Percentiles rank a stretch among this genome's conserved stretches.
These are phyloP conservation scores for Accipiter virgatus DNA, from an alignment of 2,113 vertebrate genomes.

Conservation along the genomic window DNA sequence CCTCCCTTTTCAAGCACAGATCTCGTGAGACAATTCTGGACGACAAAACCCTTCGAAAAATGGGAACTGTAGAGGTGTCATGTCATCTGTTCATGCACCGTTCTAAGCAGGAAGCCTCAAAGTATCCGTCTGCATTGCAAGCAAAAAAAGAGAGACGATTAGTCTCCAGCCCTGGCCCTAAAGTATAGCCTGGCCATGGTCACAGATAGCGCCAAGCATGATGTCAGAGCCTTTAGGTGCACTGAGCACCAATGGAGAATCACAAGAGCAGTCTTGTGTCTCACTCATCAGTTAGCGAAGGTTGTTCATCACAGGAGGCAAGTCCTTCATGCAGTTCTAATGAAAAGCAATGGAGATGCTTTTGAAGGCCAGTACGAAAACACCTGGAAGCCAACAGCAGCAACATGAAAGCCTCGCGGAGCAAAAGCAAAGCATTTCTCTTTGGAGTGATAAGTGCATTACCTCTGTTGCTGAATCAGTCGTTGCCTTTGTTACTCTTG, in stretches of 20 bases:
- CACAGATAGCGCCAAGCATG: rapidly evolving
- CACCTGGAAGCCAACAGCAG: background rate
- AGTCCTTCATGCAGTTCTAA: background rate
- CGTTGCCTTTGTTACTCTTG: background rate
- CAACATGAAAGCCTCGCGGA: rapidly evolving
- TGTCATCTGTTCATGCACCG: background rate
- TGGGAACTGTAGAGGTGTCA: background rate
- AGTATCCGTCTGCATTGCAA: background rate
- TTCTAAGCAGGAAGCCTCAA: background rate
- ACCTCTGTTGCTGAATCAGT: background rate
- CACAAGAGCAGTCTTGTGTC: background rate
- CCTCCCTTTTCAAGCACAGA: background rate
- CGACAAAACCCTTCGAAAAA: background rate
- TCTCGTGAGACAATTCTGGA: background rate
- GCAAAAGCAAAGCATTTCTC: background rate
- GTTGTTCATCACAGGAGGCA: background rate
- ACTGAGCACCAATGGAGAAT: rapidly evolving
- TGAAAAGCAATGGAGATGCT: background rate
- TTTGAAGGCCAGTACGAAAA: background rate
- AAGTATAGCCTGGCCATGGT: background rate
- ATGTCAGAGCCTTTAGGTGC: background rate
- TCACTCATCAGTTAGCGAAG: rapidly evolving
- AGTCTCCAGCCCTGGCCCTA: background rate
- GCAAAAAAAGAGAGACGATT: too few relatives aligned
- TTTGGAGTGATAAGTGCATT: rapidly evolving